These are phyloP conservation scores for Dipodomys stephensi DNA, from an alignment of 2,113 vertebrate genomes.

Conservation along the genomic window DNA sequence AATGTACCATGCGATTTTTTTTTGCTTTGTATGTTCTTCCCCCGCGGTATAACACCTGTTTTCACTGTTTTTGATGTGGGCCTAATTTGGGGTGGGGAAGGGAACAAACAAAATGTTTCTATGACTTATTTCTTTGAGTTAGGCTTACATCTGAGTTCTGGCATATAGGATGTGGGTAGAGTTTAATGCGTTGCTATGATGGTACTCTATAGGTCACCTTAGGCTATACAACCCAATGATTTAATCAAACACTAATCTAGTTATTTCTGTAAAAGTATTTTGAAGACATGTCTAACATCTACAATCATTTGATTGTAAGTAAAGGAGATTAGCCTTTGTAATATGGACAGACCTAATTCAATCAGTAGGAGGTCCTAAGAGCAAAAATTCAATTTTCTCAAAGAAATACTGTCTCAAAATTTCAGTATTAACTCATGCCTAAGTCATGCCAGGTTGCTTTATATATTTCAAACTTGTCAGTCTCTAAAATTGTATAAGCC, in stretches of 20 bases:
- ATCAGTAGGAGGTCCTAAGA: slow-evolving; percentile 8
- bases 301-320: slow-evolving; percentile 25
- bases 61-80: too few relatives aligned
- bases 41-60: too few relatives aligned
- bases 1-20: too few relatives aligned
- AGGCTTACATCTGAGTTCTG: not conserved
- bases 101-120: too few relatives aligned
- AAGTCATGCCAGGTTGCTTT: not conserved
- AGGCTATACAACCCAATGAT: not conserved
- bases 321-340: not conserved
- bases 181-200: not conserved
- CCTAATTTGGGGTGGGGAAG: too few relatives aligned
- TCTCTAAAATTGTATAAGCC: not conserved
- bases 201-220: not conserved
- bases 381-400: slow-evolving; percentile 51
- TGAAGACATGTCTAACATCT: not conserved
- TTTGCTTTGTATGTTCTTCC: too few relatives aligned
- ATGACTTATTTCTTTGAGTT: not conserved
- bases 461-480: not conserved
- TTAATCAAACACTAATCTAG: not conserved
- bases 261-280: slow-evolving; percentile 32
- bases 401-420: slow-evolving; percentile 20
- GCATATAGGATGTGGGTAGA: not conserved
- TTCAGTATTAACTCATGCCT: not conserved
- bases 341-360: slow-evolving; percentile 16